phyloP scores from a whole-genome alignment of 2,113 vertebrate genomes.

The Catharus fuscescens region DNA sequence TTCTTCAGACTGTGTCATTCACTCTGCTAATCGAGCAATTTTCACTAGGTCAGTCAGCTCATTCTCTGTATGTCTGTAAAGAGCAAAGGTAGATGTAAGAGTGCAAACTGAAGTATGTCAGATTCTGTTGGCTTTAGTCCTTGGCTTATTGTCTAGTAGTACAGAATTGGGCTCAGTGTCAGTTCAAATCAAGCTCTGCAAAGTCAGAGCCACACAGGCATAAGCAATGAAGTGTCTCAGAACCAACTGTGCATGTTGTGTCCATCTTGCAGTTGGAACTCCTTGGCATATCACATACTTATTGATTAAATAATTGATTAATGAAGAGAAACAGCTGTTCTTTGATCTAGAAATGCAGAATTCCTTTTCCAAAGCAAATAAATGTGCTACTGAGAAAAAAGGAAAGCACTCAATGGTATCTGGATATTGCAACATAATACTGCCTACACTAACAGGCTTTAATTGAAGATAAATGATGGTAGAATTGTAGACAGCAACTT shows the following conservation, averaged over 20 bases:
- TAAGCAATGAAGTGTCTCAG: background rate
- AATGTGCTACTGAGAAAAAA: background rate
- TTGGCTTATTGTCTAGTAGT: background rate
- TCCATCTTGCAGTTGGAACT: background rate
- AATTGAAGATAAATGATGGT: background rate
- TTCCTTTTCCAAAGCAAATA: background rate
- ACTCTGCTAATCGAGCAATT: slow-evolving; percentile 1
- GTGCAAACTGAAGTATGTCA: background rate
- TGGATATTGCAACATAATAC: background rate
- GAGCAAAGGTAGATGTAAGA: background rate
- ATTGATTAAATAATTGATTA: slow-evolving; percentile 7
- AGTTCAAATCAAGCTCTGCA: background rate
- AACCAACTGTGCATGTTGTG: background rate
- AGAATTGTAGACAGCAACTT: background rate
- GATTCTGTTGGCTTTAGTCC: background rate
- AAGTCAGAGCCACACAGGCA: background rate
- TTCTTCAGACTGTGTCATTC: background rate
- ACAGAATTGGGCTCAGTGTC: background rate
- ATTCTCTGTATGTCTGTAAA: background rate
- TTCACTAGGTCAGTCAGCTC: background rate
- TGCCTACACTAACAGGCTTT: background rate
- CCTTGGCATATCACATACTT: background rate
- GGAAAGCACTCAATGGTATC: background rate
- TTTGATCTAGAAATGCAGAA: background rate
- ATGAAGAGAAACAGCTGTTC: background rate